Evolutionary conservation across 2,113 vertebrate species (phyloP).

Genomic region (Planiliza haematocheilus): DNA sequence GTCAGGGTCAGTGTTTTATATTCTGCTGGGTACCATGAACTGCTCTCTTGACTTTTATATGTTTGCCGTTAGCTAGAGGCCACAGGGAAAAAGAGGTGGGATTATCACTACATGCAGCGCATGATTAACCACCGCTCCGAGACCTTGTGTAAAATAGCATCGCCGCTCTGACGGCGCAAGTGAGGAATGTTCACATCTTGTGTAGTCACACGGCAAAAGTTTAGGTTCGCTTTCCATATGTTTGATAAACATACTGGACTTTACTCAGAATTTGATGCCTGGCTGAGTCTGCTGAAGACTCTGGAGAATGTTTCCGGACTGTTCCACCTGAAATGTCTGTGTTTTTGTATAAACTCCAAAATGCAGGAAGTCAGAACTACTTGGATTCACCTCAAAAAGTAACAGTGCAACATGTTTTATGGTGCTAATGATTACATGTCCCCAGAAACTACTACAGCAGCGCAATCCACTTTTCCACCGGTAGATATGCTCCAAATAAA

Average conservation of each 20-base stretch:
- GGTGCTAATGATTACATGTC: too few species aligned
- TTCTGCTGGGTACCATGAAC: constrained; percentile 27
- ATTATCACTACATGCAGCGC: constrained; percentile 7
- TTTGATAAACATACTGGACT: neutral
- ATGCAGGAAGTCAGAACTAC: neutral
- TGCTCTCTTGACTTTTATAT: constrained; percentile 37
- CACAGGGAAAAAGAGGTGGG: constrained; percentile 2
- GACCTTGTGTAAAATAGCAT: constrained; percentile 9
- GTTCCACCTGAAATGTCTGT: neutral
- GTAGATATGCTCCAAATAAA: too few species aligned
- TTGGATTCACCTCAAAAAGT: neutral
- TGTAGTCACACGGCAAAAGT: neutral
- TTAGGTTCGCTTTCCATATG: neutral
- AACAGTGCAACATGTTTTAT: neutral
- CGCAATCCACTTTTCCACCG: too few species aligned
- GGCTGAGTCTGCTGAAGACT: neutral
- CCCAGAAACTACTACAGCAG: too few species aligned
- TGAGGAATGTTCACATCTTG: neutral
- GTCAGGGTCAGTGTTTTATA: constrained; percentile 37
- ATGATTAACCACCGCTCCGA: constrained; percentile 33
- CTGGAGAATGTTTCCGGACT: too few species aligned
- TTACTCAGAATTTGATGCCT: neutral
- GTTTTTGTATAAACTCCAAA: neutral
- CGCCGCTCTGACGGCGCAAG: neutral
- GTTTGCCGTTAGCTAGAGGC: constrained; percentile 14